phyloP scores from a whole-genome alignment of 2,797 vertebrate species.

The Geotrypetes seraphini region DNA sequence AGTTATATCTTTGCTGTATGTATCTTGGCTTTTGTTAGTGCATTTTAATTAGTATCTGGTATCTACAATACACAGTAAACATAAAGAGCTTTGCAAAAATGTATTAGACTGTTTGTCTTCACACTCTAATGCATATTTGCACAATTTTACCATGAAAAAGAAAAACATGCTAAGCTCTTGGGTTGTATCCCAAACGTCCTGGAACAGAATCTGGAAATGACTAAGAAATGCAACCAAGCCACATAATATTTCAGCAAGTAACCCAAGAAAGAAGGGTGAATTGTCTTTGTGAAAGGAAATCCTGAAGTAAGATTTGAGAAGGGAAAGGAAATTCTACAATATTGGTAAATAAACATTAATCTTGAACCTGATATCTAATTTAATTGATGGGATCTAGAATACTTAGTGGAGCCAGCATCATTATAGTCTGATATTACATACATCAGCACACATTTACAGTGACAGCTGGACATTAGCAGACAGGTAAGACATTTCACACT shows the following conservation, averaged over 20 bases:
- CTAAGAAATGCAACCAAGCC: constrained; percentile 66
- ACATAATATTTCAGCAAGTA: constrained; percentile 70
- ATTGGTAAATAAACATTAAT: constrained; percentile 22
- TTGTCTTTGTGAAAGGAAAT: constrained; percentile 39
- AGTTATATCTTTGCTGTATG: constrained; percentile 70
- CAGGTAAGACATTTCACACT: too few species aligned
- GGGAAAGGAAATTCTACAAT: constrained; percentile 35
- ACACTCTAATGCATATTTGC: constrained; percentile 80
- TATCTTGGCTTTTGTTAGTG: constrained; percentile 74
- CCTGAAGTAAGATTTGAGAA: constrained; percentile 36
- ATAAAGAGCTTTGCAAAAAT: constrained; percentile 80
- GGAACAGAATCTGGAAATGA: constrained; percentile 69
- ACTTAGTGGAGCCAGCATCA: too few species aligned
- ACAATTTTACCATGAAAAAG: constrained; percentile 80
- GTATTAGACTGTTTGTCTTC: constrained; percentile 79
- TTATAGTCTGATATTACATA: too few species aligned
- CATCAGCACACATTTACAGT: too few species aligned
- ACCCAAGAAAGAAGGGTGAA: constrained; percentile 58
- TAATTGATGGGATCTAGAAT: too few species aligned
- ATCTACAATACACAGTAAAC: constrained; percentile 80
- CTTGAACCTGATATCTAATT: constrained; percentile 33
- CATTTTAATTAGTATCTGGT: constrained; percentile 80
- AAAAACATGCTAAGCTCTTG: constrained; percentile 79
- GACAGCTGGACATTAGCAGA: too few species aligned
- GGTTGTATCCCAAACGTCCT: constrained; percentile 75